A percentile compares a stretch with the other conserved stretches of the same genome.
Evolutionary conservation across 64 coral and sea anemone species (phyloP).

Genomic region (Montipora capricornis): DNA sequence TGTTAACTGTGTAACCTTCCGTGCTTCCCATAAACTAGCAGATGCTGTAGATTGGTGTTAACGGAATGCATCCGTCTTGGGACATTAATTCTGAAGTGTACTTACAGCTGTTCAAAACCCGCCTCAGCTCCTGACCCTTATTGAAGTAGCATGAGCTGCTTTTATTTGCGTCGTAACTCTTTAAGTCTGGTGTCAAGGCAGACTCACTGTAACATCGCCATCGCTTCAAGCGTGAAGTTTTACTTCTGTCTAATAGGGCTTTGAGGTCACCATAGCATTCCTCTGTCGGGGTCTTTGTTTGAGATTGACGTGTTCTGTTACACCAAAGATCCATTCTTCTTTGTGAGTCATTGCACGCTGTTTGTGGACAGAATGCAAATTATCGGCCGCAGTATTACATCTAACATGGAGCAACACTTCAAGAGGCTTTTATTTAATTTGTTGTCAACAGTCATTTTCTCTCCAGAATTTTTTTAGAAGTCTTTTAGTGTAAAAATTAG

Average conservation of each 20-base stretch:
- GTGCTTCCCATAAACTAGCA: too few relatives aligned
- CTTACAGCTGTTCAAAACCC: background rate
- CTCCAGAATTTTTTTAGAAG: too few relatives aligned
- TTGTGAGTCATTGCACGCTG: background rate
- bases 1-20: too few relatives aligned
- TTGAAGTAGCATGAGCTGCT: background rate
- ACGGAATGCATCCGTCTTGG: too few relatives aligned
- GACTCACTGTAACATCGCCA: slow-evolving; percentile 22
- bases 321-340: slow-evolving; percentile 14
- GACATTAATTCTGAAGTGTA: background rate
- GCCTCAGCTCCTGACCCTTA: background rate
- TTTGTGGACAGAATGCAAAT: background rate
- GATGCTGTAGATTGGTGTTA: too few relatives aligned
- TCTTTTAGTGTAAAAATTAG: too few relatives aligned
- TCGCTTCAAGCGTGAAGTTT: background rate
- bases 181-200: slow-evolving; percentile 11
- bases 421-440: too few relatives aligned
- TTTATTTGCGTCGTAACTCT: background rate
- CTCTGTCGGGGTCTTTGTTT: background rate
- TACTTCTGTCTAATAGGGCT: background rate
- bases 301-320: background rate
- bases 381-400: too few relatives aligned
- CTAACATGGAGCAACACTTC: too few relatives aligned
- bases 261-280: background rate
- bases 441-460: too few relatives aligned